These are phyloP conservation scores for Micoletzkya japonica DNA, from an alignment of 2,888 invertebrate species.

Conservation along the genomic window DNA sequence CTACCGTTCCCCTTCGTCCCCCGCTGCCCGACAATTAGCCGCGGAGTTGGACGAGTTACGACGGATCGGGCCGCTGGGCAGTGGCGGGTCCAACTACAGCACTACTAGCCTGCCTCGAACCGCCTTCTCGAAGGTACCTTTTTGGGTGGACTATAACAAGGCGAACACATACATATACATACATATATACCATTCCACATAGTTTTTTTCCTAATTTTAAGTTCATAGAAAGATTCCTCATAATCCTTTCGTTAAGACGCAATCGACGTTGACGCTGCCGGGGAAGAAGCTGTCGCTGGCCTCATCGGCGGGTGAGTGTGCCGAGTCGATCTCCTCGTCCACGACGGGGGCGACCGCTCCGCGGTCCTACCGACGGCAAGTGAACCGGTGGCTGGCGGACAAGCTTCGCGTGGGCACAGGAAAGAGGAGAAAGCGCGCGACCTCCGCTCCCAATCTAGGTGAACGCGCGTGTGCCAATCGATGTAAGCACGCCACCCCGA, in stretches of 20 bases:
- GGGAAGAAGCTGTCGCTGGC: constrained; percentile 47
- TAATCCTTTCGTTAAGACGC: constrained; percentile 41
- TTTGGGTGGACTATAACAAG: neutral
- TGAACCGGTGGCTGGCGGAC: constrained; percentile 51
- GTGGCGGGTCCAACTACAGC: constrained; percentile 34
- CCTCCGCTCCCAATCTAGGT: constrained; percentile 91
- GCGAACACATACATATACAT: too few relatives aligned
- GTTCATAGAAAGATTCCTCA: neutral
- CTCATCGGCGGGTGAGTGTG: constrained; percentile 45
- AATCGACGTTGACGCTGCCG: constrained; percentile 52
- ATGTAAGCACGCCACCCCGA: constrained; percentile 28
- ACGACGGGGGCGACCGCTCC: constrained; percentile 23
- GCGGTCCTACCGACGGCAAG: constrained; percentile 44
- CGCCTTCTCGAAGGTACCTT: constrained; percentile 38
- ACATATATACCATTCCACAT: neutral
- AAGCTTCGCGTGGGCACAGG: constrained; percentile 33
- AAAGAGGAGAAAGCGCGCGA: constrained; percentile 72
- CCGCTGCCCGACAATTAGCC: constrained; percentile 61
- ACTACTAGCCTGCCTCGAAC: constrained; percentile 56
- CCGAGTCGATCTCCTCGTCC: constrained; percentile 20
- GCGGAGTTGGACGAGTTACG: constrained; percentile 62
- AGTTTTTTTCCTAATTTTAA: neutral
- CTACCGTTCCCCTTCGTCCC: constrained; percentile 56
- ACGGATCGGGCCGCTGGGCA: constrained; percentile 41
- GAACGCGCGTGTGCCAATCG: constrained; percentile 28